Evolutionary conservation across 2,113 vertebrate genomes (phyloP), one percentile per base, ranked within the genome.

Genomic region (Cygnus buccinator): DNA sequence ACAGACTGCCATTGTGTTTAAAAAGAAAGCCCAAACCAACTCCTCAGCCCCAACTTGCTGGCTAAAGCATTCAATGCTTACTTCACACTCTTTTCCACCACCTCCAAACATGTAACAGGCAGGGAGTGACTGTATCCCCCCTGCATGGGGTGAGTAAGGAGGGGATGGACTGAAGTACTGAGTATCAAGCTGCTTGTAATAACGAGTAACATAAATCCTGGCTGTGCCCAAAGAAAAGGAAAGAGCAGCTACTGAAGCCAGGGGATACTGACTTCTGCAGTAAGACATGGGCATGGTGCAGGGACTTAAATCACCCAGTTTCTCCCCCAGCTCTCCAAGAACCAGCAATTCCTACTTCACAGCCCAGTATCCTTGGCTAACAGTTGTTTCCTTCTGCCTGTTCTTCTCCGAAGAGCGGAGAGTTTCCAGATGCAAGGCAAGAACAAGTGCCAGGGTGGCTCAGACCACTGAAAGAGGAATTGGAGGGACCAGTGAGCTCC

Each of bases 261-360:
- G 29, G 39, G 57, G 44, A 70, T 28, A 23, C 29, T 3, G 50
- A 33, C 33, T 50, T 11, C 7, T 55, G 31, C 67, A 66, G 33
- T 71, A 35, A n/a, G 43, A 82, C 19, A 58, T n/a, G 68, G 59
- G 67, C 21, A 43, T 22, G 55, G 79, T 83, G 59, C 63, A 70
- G 67, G 31, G 59, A 71, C 31, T 58, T 18, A 11, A 44, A 52
- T 12, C 31, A 44, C 10, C 28, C 19, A 7, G 12, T 23, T 52
- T 86, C 82, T 52, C 70, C 77, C 65, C 48, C 28, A 66, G 78
- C 63, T 86, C 62, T 79, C 93, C 50, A 75, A 82, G 81, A 90
- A 62, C 33, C 61, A 81, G 37, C 25, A 65, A 44, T 21, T 86
- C 37, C 46, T 50, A 23, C 26, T 70, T 71, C 80, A 46, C 39